Evolutionary conservation across 2,888 invertebrate genomes (phyloP).

Genomic region (Pharmacophagus antenor): DNA sequence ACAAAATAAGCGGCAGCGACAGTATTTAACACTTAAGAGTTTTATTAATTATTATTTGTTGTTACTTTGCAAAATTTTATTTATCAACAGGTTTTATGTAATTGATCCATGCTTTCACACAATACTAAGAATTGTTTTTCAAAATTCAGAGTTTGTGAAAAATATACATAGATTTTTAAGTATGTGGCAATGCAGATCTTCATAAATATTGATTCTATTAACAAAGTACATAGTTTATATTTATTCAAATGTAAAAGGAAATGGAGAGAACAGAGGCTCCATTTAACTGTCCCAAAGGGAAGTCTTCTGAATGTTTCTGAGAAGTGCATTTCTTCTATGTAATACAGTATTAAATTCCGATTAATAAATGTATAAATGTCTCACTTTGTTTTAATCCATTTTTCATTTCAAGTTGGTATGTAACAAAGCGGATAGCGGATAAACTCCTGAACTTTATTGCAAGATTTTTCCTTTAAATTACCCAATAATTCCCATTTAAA

Average conservation of each 20-base stretch:
- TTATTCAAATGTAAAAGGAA: slow-evolving; percentile 65
- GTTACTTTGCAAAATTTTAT: slow-evolving; percentile 79
- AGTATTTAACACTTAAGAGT: slow-evolving; percentile 62
- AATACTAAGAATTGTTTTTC: slow-evolving; percentile 63
- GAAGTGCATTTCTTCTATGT: slow-evolving; percentile 95
- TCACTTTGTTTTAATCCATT: too few species aligned
- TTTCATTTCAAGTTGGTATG: too few species aligned
- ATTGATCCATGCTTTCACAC: slow-evolving; percentile 66
- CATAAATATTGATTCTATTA: slow-evolving; percentile 71
- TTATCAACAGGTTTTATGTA: slow-evolving; percentile 68
- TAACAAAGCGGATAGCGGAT: too few species aligned
- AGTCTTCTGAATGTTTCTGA: slow-evolving; percentile 94
- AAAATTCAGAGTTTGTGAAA: slow-evolving; percentile 73
- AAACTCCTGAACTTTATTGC: too few species aligned
- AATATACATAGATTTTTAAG: slow-evolving; percentile 81
- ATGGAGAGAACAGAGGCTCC: slow-evolving; percentile 60
- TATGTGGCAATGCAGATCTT: slow-evolving; percentile 82
- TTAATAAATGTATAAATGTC: slow-evolving; percentile 75
- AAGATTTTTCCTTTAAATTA: too few species aligned
- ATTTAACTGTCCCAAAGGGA: slow-evolving; percentile 79
- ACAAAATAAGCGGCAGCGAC: slow-evolving; percentile 77
- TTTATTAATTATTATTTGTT: slow-evolving; percentile 69
- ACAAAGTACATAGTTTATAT: slow-evolving; percentile 64
- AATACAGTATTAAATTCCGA: slow-evolving; percentile 92
- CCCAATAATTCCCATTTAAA: too few species aligned